A percentile compares a stretch with the other conserved stretches of the same genome.
Evolutionary conservation across 1,140 invertebrate genomes (phyloP).

Genomic region (Diuraphis noxia): DNA sequence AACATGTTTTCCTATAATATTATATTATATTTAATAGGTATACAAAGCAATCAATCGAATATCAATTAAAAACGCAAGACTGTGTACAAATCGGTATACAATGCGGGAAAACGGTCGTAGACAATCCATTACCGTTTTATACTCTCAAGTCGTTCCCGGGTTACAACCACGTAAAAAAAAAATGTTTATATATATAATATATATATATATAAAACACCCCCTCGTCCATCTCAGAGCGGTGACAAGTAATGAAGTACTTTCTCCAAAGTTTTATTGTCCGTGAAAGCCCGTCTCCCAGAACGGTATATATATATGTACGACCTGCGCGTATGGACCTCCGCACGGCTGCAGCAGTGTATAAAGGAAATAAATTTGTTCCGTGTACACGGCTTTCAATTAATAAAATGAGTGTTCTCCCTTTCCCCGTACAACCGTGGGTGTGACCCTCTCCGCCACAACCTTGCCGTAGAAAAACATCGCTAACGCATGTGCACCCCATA

Average conservation of each 20-base stretch:
- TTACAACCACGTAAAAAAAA: slow-evolving; percentile 17
- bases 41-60: slow-evolving; percentile 22
- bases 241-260: slow-evolving; percentile 52
- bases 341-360: not conserved
- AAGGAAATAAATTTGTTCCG: slow-evolving; percentile 51
- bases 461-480: not conserved
- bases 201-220: not conserved
- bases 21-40: too few species aligned
- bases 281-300: slow-evolving; percentile 47
- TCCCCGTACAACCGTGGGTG: not conserved
- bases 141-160: not conserved
- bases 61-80: slow-evolving; percentile 23
- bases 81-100: not conserved
- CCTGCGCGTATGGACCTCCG: not conserved
- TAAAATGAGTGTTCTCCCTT: slow-evolving; percentile 39
- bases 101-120: not conserved
- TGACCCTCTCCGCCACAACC: not conserved
- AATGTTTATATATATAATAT: not conserved
- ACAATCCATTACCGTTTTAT: slow-evolving; percentile 35
- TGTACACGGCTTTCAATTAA: slow-evolving; percentile 50
- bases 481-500: not conserved
- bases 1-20: too few species aligned
- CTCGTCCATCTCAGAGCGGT: not conserved
- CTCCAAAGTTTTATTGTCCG: slow-evolving; percentile 50
- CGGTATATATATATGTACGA: not conserved